Conservation (phyloP, 2,797 vertebrate species). For the Hephaestus fuliginosus region DNA sequence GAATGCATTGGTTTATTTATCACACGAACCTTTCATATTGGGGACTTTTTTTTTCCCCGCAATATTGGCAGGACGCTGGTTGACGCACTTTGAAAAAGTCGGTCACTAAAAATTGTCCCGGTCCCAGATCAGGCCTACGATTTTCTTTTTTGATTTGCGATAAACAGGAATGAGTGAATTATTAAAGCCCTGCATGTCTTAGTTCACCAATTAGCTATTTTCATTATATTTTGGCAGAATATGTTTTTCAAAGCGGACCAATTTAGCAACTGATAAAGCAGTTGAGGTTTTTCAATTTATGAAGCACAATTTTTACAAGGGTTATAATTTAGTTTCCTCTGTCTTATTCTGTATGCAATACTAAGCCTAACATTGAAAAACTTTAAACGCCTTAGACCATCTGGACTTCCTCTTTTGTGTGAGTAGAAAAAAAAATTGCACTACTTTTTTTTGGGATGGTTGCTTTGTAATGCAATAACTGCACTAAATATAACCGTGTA, state of each 20-base stretch:
- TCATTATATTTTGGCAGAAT: conserved; percentile 75
- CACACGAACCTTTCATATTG: conserved; percentile 39
- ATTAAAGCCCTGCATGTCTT: conserved; percentile 77
- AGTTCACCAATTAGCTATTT: conserved; percentile 72
- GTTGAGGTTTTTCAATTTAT: conserved; percentile 82
- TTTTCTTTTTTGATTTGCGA: conserved; percentile 47
- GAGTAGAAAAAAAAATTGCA: conserved; percentile 84
- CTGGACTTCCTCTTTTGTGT: conserved; percentile 87
- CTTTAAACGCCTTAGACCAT: conserved; percentile 87
- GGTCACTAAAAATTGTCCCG: conserved; percentile 53
- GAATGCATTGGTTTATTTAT: conserved; percentile 60
- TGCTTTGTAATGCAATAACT: conserved; percentile 91
- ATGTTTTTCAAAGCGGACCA: conserved; percentile 85
- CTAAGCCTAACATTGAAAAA: conserved; percentile 85
- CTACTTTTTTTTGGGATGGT: conserved; percentile 86
- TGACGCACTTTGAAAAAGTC: conserved; percentile 64
- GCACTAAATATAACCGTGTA: conserved; percentile 87
- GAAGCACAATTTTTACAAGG: conserved; percentile 89
- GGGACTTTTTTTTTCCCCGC: conserved; percentile 44
- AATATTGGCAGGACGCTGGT: conserved; percentile 33
- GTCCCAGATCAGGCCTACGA: conserved; percentile 60
- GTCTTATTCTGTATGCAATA: conserved; percentile 90
- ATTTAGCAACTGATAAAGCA: conserved; percentile 80
- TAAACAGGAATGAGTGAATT: conserved; percentile 53
- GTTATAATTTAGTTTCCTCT: conserved; percentile 82